Evolutionary conservation across 1,140 invertebrate genomes (phyloP), one percentile per base, ranked within the genome.

Genomic region (Tachypleus tridentatus): DNA sequence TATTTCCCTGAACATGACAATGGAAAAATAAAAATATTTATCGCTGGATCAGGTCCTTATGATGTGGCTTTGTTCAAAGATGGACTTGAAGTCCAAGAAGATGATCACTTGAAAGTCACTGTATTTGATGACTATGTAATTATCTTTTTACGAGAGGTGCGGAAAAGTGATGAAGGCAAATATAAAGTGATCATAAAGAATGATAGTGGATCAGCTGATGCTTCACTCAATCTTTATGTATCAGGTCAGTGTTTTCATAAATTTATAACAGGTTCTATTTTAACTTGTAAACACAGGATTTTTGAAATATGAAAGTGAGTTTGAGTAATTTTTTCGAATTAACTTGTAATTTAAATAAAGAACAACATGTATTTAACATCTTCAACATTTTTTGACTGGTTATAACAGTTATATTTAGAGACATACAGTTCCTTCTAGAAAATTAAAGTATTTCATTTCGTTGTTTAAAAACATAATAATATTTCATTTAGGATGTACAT

Each of bases 81-180:
- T 73, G 91, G 91, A 11, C 80, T 82, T 59, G 83, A 85, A 54
- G 76, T 96, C 50, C 79, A 82, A 0, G 87, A 94, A 72, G 86
- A 87, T 3, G 73, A 73, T 7, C 87, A 92, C 69, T 83, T 98
- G 68, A 97, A 96, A 75, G 93, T 87, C 75, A 95, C 90, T 0
- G 83, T 95, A 3, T 97, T 98, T 78, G 95, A 98, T 78, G 95
- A 97, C 67, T 98, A 96, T 73, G 85, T 94, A 29, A 91, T 95
- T 49, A 87, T 98, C 58, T 93, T 92, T 72, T 88, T 95, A 67
- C 89, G 88, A 72, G 91, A 93, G 70, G 87, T 94, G 59, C 47
- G 65, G 50, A 90, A 91, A 72, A 83, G 84, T 65, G 91, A 95
- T 75, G 89, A 85, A 72, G 92, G 91, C 64, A 79, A 79, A 72